A percentile compares a stretch with the other conserved stretches of the same genome.
These are phyloP conservation scores for Corticium candelabrum DNA, from an alignment of 37 sponge, comb jelly and placozoan genomes.

Conservation along the genomic window DNA sequence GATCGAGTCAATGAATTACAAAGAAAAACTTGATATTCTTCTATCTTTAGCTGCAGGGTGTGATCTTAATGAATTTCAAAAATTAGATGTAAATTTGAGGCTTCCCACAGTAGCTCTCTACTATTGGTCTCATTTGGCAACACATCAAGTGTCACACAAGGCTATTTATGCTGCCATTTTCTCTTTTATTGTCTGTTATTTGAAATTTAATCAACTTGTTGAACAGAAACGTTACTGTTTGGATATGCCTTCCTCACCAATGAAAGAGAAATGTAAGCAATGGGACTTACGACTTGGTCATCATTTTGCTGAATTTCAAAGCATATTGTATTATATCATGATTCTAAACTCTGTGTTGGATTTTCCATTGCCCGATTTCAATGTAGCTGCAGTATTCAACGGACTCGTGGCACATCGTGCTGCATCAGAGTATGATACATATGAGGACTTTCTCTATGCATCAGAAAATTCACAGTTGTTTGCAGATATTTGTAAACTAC, in stretches of 20 bases:
- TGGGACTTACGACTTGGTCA: too few relatives aligned
- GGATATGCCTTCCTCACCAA: too few relatives aligned
- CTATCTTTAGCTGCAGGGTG: too few relatives aligned
- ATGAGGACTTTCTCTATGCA: background rate
- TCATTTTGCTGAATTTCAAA: background rate
- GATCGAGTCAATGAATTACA: too few relatives aligned
- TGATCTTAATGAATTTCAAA: too few relatives aligned
- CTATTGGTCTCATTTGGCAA: too few relatives aligned
- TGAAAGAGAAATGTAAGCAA: background rate
- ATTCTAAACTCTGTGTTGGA: background rate
- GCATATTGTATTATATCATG: background rate
- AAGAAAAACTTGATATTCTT: too few relatives aligned
- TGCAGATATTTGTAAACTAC: background rate
- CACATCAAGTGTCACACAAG: background rate
- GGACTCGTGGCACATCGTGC: background rate
- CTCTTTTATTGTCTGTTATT: background rate
- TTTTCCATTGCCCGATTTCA: background rate
- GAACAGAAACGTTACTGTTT: too few relatives aligned
- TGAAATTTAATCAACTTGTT: too few relatives aligned
- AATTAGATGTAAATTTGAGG: too few relatives aligned
- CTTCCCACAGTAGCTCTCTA: too few relatives aligned
- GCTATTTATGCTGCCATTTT: background rate
- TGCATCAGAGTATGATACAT: background rate
- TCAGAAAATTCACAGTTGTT: background rate
- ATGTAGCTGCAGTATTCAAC: background rate